Base-by-base conservation (phyloP, 2,797 vertebrate species). In the Enteromius viviparus region DNA sequence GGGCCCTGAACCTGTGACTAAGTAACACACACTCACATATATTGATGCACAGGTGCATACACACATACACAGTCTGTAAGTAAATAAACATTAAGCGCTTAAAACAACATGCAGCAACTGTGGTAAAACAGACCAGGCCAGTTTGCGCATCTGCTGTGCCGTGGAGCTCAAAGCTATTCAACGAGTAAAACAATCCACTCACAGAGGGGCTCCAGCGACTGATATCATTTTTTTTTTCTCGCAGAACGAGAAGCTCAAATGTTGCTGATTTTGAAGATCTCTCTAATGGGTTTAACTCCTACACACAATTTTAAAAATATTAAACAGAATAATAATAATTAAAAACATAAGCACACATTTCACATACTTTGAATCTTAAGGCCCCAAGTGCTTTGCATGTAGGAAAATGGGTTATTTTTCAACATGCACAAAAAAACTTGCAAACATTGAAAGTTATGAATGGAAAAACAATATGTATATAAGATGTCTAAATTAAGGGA, bases 11-110 rank as follows among this genome's bases (percentile, higher is more conserved):
- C 15, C 51, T 45, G 17, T 76, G 17, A 68, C 77, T 68, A 17
- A 62, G 51, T 21, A 29, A 75, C 71, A 76, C 53, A 84, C 72
- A 70, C 81, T 45, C 42, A 78, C 47, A 66, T 12, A 12, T 68
- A 12, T 68, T 66, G 40, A 11, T 29, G 17, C 55, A 79, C 81
- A 80, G 32, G 80, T 66, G 78, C 66, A 85, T 17, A 69, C 76
- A 65, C 79, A 84, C 79, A 83, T 53, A 66, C 72, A 84, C 40
- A 71, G 47, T 77, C 78, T 70, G 76, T 69, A 76, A 69, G 78
- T 81, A 89, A 89, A 89, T 83, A 91, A 91, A 91, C 82, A 88
- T 81, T 66, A 82, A 60, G 55, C 62, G 66, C 62, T 82, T 87
- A 86, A 87, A 86, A 84, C 88, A 89, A 88, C 84, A 85, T 60